Conservation (phyloP, 2,888 invertebrate genomes). For the Rapana venosa region DNA sequence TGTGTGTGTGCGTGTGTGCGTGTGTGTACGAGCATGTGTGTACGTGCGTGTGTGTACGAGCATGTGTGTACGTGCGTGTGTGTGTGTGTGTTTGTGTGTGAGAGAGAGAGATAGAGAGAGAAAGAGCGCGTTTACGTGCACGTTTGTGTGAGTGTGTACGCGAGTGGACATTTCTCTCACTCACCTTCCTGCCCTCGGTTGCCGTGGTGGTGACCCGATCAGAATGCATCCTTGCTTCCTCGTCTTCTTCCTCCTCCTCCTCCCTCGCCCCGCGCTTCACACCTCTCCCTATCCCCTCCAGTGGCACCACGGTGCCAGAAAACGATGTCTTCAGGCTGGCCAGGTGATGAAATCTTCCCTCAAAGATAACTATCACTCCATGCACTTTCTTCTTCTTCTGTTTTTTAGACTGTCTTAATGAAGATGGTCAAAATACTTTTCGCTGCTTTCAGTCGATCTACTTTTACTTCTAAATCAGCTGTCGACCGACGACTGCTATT, state of each 20-base stretch:
- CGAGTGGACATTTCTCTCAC: not conserved
- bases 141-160: not conserved
- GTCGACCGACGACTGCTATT: too few species aligned
- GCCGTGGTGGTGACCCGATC: slow-evolving; percentile 59
- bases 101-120: too few species aligned
- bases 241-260: slow-evolving; percentile 6
- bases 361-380: too few species aligned
- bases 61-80: not conserved
- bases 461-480: too few species aligned
- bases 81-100: not conserved
- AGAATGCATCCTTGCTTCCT: slow-evolving; percentile 48
- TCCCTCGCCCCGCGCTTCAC: not conserved
- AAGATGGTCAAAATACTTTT: too few species aligned
- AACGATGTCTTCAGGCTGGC: too few species aligned
- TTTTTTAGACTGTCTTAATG: too few species aligned
- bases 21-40: not conserved
- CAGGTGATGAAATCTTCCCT: too few species aligned
- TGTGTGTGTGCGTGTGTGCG: slow-evolving; percentile 1
- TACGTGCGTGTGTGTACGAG: not conserved
- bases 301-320: too few species aligned
- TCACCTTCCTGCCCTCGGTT: slow-evolving; percentile 58
- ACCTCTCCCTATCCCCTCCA: not conserved
- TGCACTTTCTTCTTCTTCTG: too few species aligned
- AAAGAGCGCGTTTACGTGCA: not conserved
- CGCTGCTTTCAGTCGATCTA: too few species aligned